Percentiles rank a stretch among this genome's conserved stretches.
phyloP scores from a whole-genome alignment of 2,797 vertebrate species.

The Megaceryle alcyon region DNA sequence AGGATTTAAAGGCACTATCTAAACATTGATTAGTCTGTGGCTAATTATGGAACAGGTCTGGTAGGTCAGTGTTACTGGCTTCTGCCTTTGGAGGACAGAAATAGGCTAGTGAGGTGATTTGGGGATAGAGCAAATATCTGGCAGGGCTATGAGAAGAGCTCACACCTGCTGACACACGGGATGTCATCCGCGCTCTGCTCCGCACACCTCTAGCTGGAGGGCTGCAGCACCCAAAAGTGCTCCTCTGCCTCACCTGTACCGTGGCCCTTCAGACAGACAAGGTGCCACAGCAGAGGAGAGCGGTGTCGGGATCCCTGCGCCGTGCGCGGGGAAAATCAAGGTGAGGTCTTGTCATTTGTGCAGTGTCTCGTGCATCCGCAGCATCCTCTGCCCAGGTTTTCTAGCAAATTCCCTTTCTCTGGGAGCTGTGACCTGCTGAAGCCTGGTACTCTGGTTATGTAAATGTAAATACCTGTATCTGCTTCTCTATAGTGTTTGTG shows the following conservation, averaged over 20 bases:
- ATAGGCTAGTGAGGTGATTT: not conserved
- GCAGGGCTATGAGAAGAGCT: not conserved
- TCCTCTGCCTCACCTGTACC: not conserved
- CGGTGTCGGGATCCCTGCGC: not conserved
- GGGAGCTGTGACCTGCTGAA: not conserved
- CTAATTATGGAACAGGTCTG: not conserved
- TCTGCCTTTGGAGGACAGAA: not conserved
- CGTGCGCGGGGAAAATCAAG: not conserved
- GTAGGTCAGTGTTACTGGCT: not conserved
- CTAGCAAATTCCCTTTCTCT: not conserved
- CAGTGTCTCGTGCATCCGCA: accelerated
- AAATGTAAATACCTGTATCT: not conserved
- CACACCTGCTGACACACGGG: not conserved
- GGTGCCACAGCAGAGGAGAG: not conserved
- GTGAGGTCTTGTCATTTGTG: not conserved
- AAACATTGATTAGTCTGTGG: not conserved
- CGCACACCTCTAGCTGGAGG: not conserved
- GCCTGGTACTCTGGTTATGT: not conserved
- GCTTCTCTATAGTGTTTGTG: not conserved
- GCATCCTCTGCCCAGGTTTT: not conserved
- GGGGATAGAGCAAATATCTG: not conserved
- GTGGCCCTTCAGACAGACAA: not conserved
- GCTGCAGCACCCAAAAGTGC: not conserved
- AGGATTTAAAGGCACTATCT: not conserved
- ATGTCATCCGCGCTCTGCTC: not conserved